Conservation (phyloP, 30 jellyfish, hydroid and myxozoan species). For the Sanderia malayensis region DNA sequence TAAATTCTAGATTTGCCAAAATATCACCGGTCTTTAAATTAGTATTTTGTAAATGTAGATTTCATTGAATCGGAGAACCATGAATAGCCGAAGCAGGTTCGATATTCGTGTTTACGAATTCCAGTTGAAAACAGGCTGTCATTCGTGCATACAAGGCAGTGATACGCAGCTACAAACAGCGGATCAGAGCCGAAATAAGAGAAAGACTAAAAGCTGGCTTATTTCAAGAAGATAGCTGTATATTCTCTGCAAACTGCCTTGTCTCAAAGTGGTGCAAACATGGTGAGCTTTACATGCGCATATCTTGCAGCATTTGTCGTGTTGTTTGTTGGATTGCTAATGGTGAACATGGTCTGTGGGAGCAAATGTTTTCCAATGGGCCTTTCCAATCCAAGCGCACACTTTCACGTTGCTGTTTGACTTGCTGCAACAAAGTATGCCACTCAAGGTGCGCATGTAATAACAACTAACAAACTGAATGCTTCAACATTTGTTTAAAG, state of each 20-base stretch:
- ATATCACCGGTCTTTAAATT: background rate
- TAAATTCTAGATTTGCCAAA: background rate
- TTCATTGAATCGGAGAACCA: background rate
- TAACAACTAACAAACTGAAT: too few species aligned
- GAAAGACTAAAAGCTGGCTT: background rate
- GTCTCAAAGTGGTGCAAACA: background rate
- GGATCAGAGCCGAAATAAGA: background rate
- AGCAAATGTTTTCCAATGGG: conserved; percentile 35
- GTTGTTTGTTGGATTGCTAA: conserved; percentile 28
- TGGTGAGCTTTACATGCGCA: conserved; percentile 24
- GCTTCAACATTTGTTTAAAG: too few species aligned
- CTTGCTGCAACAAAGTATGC: too few species aligned
- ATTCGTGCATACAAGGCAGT: background rate
- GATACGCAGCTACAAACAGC: background rate
- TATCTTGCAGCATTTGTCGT: conserved; percentile 24
- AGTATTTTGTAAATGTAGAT: too few species aligned
- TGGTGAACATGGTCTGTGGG: conserved; percentile 5
- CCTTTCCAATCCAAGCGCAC: conserved; percentile 29
- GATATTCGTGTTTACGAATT: too few species aligned
- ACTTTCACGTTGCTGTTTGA: conserved; percentile 17
- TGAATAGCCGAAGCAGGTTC: too few species aligned
- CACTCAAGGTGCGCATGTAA: too few species aligned
- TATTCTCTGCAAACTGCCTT: background rate
- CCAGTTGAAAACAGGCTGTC: too few species aligned
- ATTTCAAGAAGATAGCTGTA: background rate